Base-by-base conservation (phyloP, 2,113 vertebrate species). In the Dromiciops gliroides region DNA sequence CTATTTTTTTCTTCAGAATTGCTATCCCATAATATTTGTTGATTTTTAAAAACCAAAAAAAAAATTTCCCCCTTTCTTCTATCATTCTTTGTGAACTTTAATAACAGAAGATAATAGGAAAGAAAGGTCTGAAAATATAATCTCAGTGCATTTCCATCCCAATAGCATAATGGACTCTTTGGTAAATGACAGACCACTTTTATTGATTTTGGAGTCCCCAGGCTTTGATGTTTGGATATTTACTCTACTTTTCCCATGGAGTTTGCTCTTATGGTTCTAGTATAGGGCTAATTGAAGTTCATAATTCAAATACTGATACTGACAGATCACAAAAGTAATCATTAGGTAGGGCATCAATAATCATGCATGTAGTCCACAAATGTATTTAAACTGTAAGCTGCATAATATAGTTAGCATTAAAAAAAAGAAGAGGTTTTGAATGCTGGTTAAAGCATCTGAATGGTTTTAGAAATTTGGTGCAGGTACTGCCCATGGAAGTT, bases 21-120 rank as follows among this genome's bases (percentile, higher is more conserved):
- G 31, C 91, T 37, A 94, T 4, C 1, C 8, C 83, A 2, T 51
- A 48, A 1, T 31, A 67, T 22, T 83, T 25, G 51, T 50, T 51
- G 56, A 53, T n/a, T 48, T 37, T 92, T 52, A 49, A 60, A 51
- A 67, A 67, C 19, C 52, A 53, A 67, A 67, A 67, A 12, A 96
- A 83, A 44, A 44, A 0, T 24, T 60, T 92, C 2, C 6, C 25
- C 9, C 24, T 52, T 47, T 48, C 51, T 5, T 37, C 2, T 90
- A 49, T 23, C 89, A n/a, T 60, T 52, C 28, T 51, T 94, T 89
- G 7, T 96, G n/a, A 56, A 91, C 5, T 95, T 90, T 52, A 93
- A 89, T 48, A 56, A 93, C 24, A 89, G 44, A 91, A 31, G n/a
- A 12, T 12, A 89, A 49, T 25, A 50, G 6, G 2, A 89, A 28